Evolutionary conservation across 2,113 vertebrate species (phyloP).

Genomic region (Piliocolobus tephrosceles): DNA sequence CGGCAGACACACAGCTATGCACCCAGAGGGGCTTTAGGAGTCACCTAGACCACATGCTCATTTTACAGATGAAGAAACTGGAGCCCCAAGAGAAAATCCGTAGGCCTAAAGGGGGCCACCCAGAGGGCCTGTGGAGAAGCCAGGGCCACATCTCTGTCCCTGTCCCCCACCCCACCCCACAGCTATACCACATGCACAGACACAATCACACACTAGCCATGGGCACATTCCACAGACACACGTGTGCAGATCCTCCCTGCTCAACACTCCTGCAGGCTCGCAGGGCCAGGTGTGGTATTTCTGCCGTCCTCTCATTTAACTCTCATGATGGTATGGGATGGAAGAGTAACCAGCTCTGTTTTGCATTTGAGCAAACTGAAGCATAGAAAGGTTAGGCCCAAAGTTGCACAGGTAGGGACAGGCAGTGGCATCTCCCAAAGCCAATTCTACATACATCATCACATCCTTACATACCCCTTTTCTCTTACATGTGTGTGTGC

Average conservation of each 20-base stretch:
- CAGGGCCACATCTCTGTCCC: neutral
- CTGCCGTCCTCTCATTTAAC: neutral
- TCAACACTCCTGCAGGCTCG: accelerated
- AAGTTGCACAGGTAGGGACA: neutral
- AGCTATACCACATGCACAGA: neutral
- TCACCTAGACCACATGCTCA: neutral
- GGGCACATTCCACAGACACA: neutral
- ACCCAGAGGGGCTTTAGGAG: accelerated
- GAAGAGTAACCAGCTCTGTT: neutral
- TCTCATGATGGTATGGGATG: neutral
- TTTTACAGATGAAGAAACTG: neutral
- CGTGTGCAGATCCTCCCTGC: neutral
- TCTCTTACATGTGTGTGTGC: too few relatives aligned
- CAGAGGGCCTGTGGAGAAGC: neutral
- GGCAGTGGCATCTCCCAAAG: neutral
- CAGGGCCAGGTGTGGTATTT: accelerated
- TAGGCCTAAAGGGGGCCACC: neutral
- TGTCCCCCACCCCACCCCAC: neutral
- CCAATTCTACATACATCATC: neutral
- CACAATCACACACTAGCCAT: accelerated
- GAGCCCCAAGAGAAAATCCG: neutral
- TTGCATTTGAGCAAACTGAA: neutral
- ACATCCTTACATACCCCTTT: neutral
- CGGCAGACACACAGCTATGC: accelerated
- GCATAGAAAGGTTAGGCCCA: neutral